phyloP scores from a whole-genome alignment of 2,113 vertebrate genomes.

The Neogale vison region DNA sequence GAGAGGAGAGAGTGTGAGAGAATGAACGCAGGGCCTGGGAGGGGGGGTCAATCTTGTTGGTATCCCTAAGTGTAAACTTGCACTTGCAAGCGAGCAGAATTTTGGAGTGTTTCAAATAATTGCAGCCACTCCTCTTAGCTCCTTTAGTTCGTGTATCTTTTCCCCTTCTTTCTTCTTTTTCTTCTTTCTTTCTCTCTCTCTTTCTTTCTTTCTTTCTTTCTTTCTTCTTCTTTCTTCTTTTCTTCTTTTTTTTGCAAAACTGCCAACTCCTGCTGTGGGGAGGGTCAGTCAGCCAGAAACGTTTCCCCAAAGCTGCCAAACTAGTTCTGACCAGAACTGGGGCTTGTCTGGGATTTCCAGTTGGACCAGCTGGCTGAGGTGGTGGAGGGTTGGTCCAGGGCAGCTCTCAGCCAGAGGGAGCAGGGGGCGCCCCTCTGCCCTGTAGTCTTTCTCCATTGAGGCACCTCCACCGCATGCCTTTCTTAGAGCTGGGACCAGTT shows the following conservation, averaged over 20 bases:
- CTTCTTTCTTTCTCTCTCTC: rapidly evolving
- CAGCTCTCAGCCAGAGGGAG: neutral
- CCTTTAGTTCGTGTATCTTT: neutral
- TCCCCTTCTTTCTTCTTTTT: too few relatives aligned
- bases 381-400: neutral
- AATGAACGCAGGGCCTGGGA: neutral
- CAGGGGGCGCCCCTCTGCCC: neutral
- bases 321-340: constrained; percentile 55
- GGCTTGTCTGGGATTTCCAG: constrained; percentile 67
- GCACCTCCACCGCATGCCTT: neutral
- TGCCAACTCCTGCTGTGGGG: constrained; percentile 25
- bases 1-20: neutral
- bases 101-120: constrained; percentile 32
- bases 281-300: constrained; percentile 57
- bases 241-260: neutral
- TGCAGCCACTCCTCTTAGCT: neutral
- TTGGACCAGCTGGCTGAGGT: constrained; percentile 1
- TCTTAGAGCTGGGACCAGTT: neutral
- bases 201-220: rapidly evolving
- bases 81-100: neutral
- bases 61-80: constrained; percentile 51
- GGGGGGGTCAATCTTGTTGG: neutral
- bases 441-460: neutral
- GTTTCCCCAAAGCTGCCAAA: constrained; percentile 54
- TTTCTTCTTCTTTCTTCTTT: too few relatives aligned